phyloP scores from a whole-genome alignment of 2,113 vertebrate genomes.

The Anser brachyrhynchus region DNA sequence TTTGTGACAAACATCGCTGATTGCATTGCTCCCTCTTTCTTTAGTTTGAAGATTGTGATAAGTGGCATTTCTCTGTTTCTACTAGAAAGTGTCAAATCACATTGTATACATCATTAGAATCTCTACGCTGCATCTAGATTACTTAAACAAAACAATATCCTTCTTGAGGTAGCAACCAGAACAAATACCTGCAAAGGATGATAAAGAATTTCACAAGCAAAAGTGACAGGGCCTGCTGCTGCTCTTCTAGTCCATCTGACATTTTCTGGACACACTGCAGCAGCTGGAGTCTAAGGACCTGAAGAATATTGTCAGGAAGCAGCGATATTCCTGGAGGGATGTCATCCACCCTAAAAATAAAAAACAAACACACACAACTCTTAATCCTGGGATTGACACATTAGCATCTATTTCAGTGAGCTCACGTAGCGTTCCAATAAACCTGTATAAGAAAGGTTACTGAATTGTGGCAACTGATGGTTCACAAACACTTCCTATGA shows the following conservation, averaged over 20 bases:
- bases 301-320: conserved; percentile 96
- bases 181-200: conserved; percentile 91
- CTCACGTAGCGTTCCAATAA: not conserved
- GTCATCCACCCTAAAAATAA: conserved; percentile 86
- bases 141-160: not conserved
- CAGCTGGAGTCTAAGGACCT: conserved; percentile 92
- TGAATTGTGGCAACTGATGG: not conserved
- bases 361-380: not conserved
- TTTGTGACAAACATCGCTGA: not conserved
- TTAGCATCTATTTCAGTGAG: not conserved
- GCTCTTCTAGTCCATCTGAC: conserved; percentile 91
- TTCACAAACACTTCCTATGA: not conserved
- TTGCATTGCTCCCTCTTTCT: accelerated
- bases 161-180: not conserved
- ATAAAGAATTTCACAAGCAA: conserved; percentile 97
- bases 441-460: not conserved
- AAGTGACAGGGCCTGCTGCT: conserved; percentile 91
- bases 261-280: conserved; percentile 96
- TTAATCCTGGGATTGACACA: not conserved
- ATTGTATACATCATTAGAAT: not conserved
- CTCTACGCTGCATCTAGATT: not conserved
- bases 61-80: not conserved
- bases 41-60: not conserved
- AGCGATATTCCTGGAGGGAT: conserved; percentile 92
- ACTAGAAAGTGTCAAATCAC: not conserved